Evolutionary conservation across 2,888 invertebrate species (phyloP).

Genomic region (Nezara viridula): DNA sequence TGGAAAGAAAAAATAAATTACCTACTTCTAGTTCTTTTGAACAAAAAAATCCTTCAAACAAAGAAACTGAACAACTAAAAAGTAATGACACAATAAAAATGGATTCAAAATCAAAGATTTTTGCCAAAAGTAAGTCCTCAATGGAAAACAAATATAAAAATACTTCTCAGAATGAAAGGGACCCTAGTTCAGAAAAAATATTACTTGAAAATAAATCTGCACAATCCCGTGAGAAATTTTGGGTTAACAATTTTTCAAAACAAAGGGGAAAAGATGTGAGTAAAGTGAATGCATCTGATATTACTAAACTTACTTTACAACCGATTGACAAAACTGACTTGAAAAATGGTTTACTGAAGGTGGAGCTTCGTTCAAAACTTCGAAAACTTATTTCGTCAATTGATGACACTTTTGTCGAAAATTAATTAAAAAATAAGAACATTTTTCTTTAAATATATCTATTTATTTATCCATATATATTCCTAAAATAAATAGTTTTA

Average conservation of each 20-base stretch:
- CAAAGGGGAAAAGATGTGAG: not conserved
- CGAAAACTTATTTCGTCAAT: slow-evolving; percentile 19
- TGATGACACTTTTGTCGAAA: not conserved
- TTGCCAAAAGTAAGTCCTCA: not conserved
- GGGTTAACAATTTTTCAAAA: not conserved
- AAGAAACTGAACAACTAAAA: not conserved
- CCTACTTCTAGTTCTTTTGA: not conserved
- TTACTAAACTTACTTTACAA: not conserved
- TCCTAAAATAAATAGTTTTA: not conserved
- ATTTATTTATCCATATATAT: not conserved
- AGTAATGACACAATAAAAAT: not conserved
- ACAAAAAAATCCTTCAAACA: not conserved
- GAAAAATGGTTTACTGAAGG: slow-evolving; percentile 23
- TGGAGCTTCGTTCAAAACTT: slow-evolving; percentile 10
- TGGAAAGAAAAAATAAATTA: not conserved
- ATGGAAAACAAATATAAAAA: not conserved
- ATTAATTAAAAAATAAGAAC: not conserved
- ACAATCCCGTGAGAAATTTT: not conserved
- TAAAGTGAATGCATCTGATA: not conserved
- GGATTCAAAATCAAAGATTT: not conserved
- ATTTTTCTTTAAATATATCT: not conserved
- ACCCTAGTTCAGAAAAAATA: not conserved
- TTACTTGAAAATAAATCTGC: not conserved
- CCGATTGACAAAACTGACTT: not conserved
- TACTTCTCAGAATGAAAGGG: not conserved